These are phyloP conservation scores for Corydoras maculifer DNA, from an alignment of 2,113 vertebrate species.

Conservation along the genomic window DNA sequence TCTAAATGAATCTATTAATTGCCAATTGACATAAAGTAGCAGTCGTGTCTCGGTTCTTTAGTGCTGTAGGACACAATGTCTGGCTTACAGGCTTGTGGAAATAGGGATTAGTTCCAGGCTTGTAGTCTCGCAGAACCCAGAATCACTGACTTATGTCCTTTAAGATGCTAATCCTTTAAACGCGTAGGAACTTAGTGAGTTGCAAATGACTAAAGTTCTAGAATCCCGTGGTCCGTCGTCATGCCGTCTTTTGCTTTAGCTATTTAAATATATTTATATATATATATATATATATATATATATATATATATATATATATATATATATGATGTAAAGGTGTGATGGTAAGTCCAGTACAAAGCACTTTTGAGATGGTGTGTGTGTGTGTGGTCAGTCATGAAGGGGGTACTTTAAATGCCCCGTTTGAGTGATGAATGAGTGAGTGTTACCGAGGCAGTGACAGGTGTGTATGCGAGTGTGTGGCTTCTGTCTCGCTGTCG, in stretches of 20 bases:
- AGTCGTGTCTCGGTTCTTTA: neutral
- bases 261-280: neutral
- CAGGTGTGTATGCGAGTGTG: constrained; percentile 77
- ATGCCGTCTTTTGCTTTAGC: too few relatives aligned
- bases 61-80: neutral
- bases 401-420: constrained; percentile 12
- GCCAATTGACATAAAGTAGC: neutral
- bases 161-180: too few relatives aligned
- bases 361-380: too few relatives aligned
- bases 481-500: constrained; percentile 69
- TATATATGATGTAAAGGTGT: too few relatives aligned
- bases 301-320: neutral
- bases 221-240: too few relatives aligned
- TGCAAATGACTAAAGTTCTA: too few relatives aligned
- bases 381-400: neutral
- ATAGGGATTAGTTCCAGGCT: neutral
- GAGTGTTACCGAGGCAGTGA: constrained; percentile 79
- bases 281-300: neutral
- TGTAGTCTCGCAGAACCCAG: neutral
- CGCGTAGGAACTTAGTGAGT: too few relatives aligned
- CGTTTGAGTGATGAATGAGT: constrained; percentile 67
- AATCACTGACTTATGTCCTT: too few relatives aligned
- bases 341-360: neutral
- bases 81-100: too few relatives aligned
- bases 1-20: too few relatives aligned